These are phyloP conservation scores for Esperia sulphurella DNA, from an alignment of 2,888 invertebrate species.

Conservation along the genomic window DNA sequence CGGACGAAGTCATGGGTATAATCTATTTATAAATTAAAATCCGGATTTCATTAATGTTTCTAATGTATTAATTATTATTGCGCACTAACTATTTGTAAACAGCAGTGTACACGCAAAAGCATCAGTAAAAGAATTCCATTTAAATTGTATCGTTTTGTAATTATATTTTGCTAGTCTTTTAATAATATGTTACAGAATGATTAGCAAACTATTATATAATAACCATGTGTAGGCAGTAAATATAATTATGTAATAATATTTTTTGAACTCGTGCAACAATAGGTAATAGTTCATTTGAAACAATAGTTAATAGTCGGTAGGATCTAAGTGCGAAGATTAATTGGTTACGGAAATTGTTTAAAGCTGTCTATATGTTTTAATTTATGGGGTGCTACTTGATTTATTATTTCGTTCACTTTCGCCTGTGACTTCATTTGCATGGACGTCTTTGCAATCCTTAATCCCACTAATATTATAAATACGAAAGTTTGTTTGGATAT, in stretches of 20 bases:
- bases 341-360: not conserved
- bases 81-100: too few relatives aligned
- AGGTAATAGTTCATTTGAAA: conserved; percentile 27
- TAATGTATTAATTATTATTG: too few relatives aligned
- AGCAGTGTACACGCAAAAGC: too few relatives aligned
- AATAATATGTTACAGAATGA: conserved; percentile 1
- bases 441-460: too few relatives aligned
- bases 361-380: not conserved
- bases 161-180: conserved; percentile 1
- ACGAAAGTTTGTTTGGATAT: too few relatives aligned
- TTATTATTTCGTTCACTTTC: too few relatives aligned
- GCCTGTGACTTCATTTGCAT: too few relatives aligned
- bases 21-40: too few relatives aligned
- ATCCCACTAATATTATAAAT: too few relatives aligned
- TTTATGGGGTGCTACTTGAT: not conserved
- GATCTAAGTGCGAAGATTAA: not conserved
- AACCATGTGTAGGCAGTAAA: conserved; percentile 4
- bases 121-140: too few relatives aligned
- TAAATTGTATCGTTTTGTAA: not conserved
- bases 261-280: conserved; percentile 24
- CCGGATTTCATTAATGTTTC: too few relatives aligned
- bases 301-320: conserved; percentile 21
- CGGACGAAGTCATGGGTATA: too few relatives aligned
- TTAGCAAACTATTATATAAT: conserved; percentile 4
- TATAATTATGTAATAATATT: conserved; percentile 29